Evolutionary conservation across 1,140 invertebrate species (phyloP), one percentile per base, ranked within the genome.

Genomic region (Drosophila gunungcola): DNA sequence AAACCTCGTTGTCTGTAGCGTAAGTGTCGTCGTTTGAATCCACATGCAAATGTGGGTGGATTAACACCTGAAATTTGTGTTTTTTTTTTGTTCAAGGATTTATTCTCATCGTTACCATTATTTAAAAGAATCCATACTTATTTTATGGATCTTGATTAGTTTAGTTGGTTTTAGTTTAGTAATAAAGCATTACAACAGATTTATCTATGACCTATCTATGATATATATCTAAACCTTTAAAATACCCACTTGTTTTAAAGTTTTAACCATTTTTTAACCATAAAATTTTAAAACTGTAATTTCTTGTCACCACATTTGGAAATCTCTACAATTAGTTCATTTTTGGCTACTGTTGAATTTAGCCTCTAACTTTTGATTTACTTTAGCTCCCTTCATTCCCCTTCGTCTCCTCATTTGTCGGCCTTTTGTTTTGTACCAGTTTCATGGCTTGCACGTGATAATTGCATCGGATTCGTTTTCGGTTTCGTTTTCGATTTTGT

Each of bases 401-500:
- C 29, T 10, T 7, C 3, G 38, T 43, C 39, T 41, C 16, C 45
- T 4, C 25, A 10, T 12, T 42, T 29, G 39, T 52, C 29, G 16
- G 36, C 39, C 41, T 61, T 56, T 58, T 58, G 51, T 36, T 65
- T 63, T 73, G 77, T 55, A 73, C 65, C 73, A 89, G 82, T 86
- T 91, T 88, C 77, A 91, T 91, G 80, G 78, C 68, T 84, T 91
- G 89, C 88, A 86, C 86, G 86, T 90, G 86, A 91, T 91, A 91
- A 91, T 91, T 91, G 78, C 68, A 69, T 70, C 48, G 55, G 36
- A 27, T 54, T 58, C 43, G 25, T 36, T 41, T 54, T 64, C 41
- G 51, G 56, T 52, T 58, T 34, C 38, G 10, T 55, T 34, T 62
- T 80, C 25, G 34, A 49, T 53, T 62, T 53, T 42, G 39, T 48